Base-by-base conservation (phyloP, 2,113 vertebrate species). In the Thymallus thymallus region DNA sequence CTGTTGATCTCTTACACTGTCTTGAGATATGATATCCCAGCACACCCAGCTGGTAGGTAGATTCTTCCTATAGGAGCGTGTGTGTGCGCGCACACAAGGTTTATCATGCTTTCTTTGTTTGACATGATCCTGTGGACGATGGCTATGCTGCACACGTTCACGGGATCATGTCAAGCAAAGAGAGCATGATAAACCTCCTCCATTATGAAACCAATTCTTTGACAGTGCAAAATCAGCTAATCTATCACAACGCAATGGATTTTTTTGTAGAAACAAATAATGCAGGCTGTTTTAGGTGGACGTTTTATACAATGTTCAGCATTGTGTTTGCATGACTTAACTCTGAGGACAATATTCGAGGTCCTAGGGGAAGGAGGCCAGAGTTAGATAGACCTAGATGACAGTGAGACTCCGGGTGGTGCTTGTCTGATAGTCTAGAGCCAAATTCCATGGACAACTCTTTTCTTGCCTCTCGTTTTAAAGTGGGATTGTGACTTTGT, bases 341-440 rank as follows among this genome's bases (percentile, higher is more conserved):
- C 48, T 62, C 23, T 48, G 58, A 78, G 73, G 60, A 60, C 68
- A 51, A 72, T 85, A 89, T 88, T 84, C 88, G 80, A 51, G 5
- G 23, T 80, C 69, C 22, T 13, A 6, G 55, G 67, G 80, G 65
- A 85, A 79, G 56, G 41, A 55, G 69, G 76, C 76, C 77, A 30
- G 67, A 76, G 79, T 60, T 51, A 51, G 48, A 51, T 51, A 10
- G 35, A 9, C 35, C 16, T 51, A 16, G 48, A 51, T 5, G 16
- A 18, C 4, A 16, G 46, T 48, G 46, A 48, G 46, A 48, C 4
- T 48, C 46, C 3, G 46, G 48, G 14, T 51, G 48, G 48, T 18
- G 13, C 48, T 51, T 13, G 48, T 18, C 48, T 51, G 48, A 5
- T 51, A 48, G 46, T 16, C 46, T 12, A 48, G 41, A 32, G 32